Percentiles rank a stretch among this genome's conserved stretches.
phyloP scores from a whole-genome alignment of 1,140 invertebrate species.

The Heterodera schachtii region DNA sequence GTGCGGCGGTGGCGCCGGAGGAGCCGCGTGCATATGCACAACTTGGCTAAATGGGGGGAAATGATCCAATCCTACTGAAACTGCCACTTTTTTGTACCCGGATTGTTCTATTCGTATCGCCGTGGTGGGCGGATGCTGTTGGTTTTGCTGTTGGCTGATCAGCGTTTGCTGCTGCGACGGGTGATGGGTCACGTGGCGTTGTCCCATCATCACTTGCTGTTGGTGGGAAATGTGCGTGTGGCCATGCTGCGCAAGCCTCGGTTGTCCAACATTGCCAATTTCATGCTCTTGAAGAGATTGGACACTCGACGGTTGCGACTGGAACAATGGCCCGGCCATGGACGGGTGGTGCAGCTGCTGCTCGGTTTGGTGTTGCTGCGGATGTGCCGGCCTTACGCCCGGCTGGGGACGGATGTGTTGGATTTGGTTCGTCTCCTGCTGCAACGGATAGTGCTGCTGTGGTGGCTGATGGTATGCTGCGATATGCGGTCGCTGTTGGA shows the following conservation, averaged over 20 bases:
- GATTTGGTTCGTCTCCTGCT: not conserved
- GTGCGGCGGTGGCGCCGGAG: not conserved
- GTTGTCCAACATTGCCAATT: not conserved
- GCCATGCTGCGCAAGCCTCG: not conserved
- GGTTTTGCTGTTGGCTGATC: conserved; percentile 1
- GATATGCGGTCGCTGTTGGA: not conserved
- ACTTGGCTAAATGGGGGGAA: conserved; percentile 1
- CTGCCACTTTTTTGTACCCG: not conserved
- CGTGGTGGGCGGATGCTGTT: not conserved
- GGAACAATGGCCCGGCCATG: not conserved
- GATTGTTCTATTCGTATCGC: not conserved
- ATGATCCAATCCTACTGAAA: not conserved
- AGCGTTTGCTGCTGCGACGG: not conserved
- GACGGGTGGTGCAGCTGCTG: not conserved
- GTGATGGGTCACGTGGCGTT: not conserved
- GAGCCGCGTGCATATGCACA: conserved; percentile 1
- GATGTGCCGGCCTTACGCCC: not conserved
- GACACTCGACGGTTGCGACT: not conserved
- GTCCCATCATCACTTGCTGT: not conserved
- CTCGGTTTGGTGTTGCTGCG: not conserved
- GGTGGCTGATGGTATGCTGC: conserved; percentile 2
- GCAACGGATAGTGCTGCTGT: conserved; percentile 20
- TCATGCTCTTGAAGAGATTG: not conserved
- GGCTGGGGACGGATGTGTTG: conserved; percentile 6
- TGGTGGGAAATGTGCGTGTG: not conserved